A percentile compares a stretch with the other conserved stretches of the same genome.
These are phyloP conservation scores for Dicentrarchus labrax DNA, from an alignment of 2,113 vertebrate genomes.

Conservation along the genomic window DNA sequence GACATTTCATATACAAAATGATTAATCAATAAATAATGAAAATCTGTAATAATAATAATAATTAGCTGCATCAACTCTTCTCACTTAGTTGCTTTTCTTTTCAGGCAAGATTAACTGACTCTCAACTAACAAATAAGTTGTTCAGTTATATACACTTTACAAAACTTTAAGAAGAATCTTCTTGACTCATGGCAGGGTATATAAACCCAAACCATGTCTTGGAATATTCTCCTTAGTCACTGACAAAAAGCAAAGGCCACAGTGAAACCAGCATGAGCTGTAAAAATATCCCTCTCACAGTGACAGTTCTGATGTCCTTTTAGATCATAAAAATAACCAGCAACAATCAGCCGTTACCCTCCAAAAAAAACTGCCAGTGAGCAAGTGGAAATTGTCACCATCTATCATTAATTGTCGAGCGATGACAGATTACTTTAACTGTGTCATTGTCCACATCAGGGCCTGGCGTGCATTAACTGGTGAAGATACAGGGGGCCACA, in stretches of 20 bases:
- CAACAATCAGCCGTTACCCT: constrained; percentile 7
- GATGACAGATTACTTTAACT: constrained; percentile 38
- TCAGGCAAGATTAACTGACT: not conserved
- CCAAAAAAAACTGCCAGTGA: not conserved
- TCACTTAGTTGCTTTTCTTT: not conserved
- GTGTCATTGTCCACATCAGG: constrained; percentile 49
- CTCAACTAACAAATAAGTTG: too few relatives aligned
- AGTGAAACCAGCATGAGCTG: too few relatives aligned
- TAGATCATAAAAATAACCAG: constrained; percentile 20
- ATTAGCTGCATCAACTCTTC: not conserved
- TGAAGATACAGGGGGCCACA: constrained; percentile 31
- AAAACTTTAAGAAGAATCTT: too few relatives aligned
- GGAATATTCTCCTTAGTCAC: not conserved
- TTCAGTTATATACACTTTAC: too few relatives aligned
- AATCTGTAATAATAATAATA: not conserved
- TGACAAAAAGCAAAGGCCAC: not conserved
- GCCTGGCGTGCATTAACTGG: constrained; percentile 38
- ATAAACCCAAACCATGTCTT: not conserved
- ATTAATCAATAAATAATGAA: too few relatives aligned
- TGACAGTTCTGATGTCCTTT: constrained; percentile 11
- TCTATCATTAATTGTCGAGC: constrained; percentile 21
- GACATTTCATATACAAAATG: too few relatives aligned
- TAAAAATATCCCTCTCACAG: not conserved
- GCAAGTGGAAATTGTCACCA: constrained; percentile 24
- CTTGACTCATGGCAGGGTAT: not conserved